These are phyloP conservation scores for Daktulosphaira vitifoliae DNA, from an alignment of 1,140 invertebrate species.

Conservation along the genomic window DNA sequence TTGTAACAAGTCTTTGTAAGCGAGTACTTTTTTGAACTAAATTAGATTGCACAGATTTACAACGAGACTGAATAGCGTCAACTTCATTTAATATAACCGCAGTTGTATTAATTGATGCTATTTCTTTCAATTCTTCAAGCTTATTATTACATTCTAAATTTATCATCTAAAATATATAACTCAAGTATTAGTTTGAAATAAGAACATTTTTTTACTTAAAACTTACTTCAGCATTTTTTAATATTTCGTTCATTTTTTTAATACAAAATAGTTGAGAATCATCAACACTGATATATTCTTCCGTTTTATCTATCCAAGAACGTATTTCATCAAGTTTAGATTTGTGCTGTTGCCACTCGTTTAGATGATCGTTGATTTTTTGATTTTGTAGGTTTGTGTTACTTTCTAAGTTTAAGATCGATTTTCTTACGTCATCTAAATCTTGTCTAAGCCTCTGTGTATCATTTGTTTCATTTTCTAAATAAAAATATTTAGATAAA, in stretches of 20 bases:
- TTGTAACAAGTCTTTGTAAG: constrained; percentile 64
- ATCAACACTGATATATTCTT: constrained; percentile 62
- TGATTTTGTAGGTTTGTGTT: constrained; percentile 45
- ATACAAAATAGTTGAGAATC: constrained; percentile 61
- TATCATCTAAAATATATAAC: constrained; percentile 41
- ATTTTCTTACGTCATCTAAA: constrained; percentile 23
- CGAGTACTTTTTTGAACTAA: constrained; percentile 63
- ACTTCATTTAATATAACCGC: constrained; percentile 62
- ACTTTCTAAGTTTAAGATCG: constrained; percentile 16
- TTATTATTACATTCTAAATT: constrained; percentile 47
- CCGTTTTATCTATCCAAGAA: constrained; percentile 80
- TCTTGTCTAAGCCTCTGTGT: constrained; percentile 24
- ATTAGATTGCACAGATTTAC: constrained; percentile 64
- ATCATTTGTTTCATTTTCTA: constrained; percentile 22
- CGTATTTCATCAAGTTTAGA: constrained; percentile 65
- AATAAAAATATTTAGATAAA: too few species aligned
- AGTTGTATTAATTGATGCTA: constrained; percentile 59
- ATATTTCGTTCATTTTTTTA: constrained; percentile 68
- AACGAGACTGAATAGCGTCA: constrained; percentile 68
- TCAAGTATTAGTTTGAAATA: too few species aligned
- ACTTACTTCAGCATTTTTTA: constrained; percentile 48
- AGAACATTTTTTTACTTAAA: too few species aligned
- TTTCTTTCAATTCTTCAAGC: constrained; percentile 51
- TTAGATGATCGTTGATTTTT: constrained; percentile 60
- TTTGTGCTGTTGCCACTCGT: constrained; percentile 62